Percentiles rank a stretch among this genome's conserved stretches.
These are phyloP conservation scores for Lepidurus apus DNA, from an alignment of 1,140 invertebrate species.

Conservation along the genomic window DNA sequence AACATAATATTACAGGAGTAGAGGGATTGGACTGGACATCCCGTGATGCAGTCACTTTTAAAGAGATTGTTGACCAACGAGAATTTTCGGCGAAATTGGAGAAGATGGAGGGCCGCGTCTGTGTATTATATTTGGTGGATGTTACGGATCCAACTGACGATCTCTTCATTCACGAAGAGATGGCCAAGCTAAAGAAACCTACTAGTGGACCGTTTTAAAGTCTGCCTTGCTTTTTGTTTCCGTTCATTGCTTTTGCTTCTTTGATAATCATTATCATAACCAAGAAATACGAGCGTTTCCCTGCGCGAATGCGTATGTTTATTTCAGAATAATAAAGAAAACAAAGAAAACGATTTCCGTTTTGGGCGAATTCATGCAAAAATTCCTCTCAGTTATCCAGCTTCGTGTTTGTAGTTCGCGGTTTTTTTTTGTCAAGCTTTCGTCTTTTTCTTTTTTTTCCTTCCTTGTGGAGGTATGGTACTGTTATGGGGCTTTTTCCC, in stretches of 20 bases:
- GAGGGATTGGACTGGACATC: neutral
- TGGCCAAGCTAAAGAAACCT: neutral
- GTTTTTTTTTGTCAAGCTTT: neutral
- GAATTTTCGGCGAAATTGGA: neutral
- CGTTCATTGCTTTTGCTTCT: neutral
- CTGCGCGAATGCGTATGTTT: neutral
- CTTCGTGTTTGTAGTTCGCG: neutral
- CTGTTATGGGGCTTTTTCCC: slow-evolving; percentile 21
- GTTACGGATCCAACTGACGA: neutral
- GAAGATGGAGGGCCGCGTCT: neutral
- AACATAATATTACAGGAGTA: neutral
- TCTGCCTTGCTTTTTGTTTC: neutral
- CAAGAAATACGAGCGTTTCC: neutral
- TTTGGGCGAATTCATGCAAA: neutral
- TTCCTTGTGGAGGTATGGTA: slow-evolving; percentile 21
- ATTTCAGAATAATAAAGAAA: slow-evolving; percentile 20
- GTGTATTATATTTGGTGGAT: neutral
- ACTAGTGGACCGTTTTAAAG: neutral
- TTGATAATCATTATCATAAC: neutral
- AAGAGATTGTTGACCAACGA: neutral
- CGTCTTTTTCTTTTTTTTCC: slow-evolving; percentile 1
- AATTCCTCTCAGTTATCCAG: neutral
- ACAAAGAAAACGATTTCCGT: neutral
- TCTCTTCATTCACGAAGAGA: neutral
- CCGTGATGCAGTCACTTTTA: neutral